phyloP scores from a whole-genome alignment of 2,888 invertebrate species.

The Druceiella hillmani region DNA sequence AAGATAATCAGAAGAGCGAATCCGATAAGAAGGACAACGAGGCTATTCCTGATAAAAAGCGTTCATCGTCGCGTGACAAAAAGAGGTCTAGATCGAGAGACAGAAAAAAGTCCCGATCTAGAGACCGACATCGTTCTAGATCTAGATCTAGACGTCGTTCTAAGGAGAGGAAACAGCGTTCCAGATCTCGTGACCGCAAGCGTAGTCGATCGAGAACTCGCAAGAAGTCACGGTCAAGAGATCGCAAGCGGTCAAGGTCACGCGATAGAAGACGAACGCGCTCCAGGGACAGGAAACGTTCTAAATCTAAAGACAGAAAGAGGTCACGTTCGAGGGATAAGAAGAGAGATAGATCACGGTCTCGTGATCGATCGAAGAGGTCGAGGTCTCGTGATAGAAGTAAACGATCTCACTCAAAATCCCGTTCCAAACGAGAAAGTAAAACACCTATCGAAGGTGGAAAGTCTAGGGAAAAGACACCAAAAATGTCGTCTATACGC shows the following conservation, averaged over 20 bases:
- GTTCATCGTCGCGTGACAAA: constrained; percentile 31
- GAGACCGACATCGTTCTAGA: constrained; percentile 54
- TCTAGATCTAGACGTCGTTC: constrained; percentile 53
- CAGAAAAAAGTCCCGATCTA: constrained; percentile 39
- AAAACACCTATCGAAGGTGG: neutral
- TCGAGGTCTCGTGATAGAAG: no score
- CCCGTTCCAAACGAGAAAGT: no score
- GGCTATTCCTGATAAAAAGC: constrained; percentile 28
- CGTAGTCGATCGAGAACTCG: constrained; percentile 44
- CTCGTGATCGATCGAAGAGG: constrained; percentile 1
- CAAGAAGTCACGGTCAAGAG: constrained; percentile 45
- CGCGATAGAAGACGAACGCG: constrained; percentile 25
- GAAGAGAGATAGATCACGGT: constrained; percentile 30
- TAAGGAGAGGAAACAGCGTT: constrained; percentile 33
- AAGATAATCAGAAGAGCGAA: no score
- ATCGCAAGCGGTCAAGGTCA: constrained; percentile 37
- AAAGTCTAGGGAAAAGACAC: constrained; percentile 27
- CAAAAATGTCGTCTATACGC: no score
- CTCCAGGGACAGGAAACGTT: constrained; percentile 40
- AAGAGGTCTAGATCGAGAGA: constrained; percentile 44
- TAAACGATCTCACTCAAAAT: no score
- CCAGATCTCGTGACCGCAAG: constrained; percentile 48
- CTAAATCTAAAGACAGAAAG: constrained; percentile 26
- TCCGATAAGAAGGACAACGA: constrained; percentile 18
- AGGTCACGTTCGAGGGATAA: constrained; percentile 33